Conservation (phyloP, 2,888 invertebrate species). For the Gonocerus acuteangulatus region DNA sequence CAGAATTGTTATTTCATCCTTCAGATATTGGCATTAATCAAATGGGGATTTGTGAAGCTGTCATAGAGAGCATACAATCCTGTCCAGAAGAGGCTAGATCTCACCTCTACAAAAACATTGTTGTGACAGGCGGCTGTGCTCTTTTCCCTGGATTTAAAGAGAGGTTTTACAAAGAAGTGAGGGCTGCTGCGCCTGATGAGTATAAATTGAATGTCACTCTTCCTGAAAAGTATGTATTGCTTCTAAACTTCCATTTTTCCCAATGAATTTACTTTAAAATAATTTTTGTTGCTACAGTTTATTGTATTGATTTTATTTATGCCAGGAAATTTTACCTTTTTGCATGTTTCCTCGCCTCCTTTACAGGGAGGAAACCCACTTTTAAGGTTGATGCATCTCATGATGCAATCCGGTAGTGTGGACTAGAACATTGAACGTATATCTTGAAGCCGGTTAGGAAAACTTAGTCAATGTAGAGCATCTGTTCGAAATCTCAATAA, state of each 20-base stretch:
- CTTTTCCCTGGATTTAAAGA: slow-evolving; percentile 78
- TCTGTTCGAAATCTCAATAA: too few relatives aligned
- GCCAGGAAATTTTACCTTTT: too few relatives aligned
- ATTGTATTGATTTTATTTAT: too few relatives aligned
- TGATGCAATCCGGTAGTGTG: too few relatives aligned
- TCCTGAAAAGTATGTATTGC: slow-evolving; percentile 56
- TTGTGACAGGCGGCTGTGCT: slow-evolving; percentile 73
- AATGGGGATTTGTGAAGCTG: slow-evolving; percentile 88
- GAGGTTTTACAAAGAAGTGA: slow-evolving; percentile 66
- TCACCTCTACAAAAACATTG: slow-evolving; percentile 71
- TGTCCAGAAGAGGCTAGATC: slow-evolving; percentile 69
- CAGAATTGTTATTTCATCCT: slow-evolving; percentile 90
- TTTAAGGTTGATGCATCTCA: too few relatives aligned
- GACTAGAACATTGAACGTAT: too few relatives aligned
- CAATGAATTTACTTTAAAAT: slow-evolving; percentile 12
- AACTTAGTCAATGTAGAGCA: too few relatives aligned
- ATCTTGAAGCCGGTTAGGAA: too few relatives aligned
- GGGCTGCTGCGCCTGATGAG: slow-evolving; percentile 68
- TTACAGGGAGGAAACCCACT: too few relatives aligned
- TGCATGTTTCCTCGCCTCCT: too few relatives aligned
- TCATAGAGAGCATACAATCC: slow-evolving; percentile 64
- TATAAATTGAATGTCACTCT: slow-evolving; percentile 65
- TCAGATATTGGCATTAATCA: slow-evolving; percentile 85
- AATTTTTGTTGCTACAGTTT: too few relatives aligned
- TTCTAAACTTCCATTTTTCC: slow-evolving; percentile 1